Base-by-base conservation (phyloP, 2,888 invertebrate species). In the Dynastes maya region DNA sequence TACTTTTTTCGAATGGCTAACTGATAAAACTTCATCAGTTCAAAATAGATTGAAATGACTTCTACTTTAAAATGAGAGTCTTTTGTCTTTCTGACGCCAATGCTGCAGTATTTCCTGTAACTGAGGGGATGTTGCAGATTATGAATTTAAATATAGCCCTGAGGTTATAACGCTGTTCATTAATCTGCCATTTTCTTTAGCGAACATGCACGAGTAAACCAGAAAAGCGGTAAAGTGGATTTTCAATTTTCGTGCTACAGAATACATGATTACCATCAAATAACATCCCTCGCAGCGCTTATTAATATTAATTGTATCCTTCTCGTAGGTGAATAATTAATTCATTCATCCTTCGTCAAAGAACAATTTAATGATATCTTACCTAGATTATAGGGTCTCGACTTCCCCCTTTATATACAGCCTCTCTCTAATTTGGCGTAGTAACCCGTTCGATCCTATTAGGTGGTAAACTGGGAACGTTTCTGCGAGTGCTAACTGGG, bases 211-310 rank as follows among this genome's bases (percentile, higher is more conserved):
- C 45, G 45, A 45, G 2, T 45, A 45, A 8, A 45, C 45, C 45
- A 8, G 45, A 45, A 45, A 45, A 11, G 45, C 45, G 45, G 11
- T 8, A 11, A 45, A 45, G 45, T 45, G 8, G 45, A 45, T 63
- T 63, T 63, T 13, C 13, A 63, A 63, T 32, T 63, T 63, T 29
- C 63, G 29, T 32, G 29, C 13, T 13, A 8, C 11, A 32, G 29
- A 63, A 63, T 32, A 63, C 29, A 63, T 6, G 32, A 63, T 63
- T 32, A 63, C 63, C 32, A 63, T 27, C 63, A 63, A 63, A 63
- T 63, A 63, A 63, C 63, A 63, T 63, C 68, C 27, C 49, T 11
- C 51, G 68, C 27, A 79, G 45, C 80, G 76, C 76, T 74, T 74
- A 74, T 74, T 61, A 61, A 74, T 74, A 49, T 63, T 61, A 61